Base-by-base conservation (phyloP, 1,140 invertebrate genomes). In the Ostrea edulis region DNA sequence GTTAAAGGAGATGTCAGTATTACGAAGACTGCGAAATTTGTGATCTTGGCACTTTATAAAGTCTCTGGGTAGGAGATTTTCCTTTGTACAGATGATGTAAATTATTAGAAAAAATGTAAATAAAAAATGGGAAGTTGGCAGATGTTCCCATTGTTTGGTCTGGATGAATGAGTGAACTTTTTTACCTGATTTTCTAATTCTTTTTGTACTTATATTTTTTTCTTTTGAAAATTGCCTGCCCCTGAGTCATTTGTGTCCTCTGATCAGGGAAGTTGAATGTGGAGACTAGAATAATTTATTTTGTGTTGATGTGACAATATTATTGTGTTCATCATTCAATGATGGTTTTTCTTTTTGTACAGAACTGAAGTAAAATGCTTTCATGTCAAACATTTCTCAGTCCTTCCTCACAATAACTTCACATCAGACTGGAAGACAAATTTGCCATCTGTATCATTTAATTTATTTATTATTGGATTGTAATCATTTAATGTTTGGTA, bases 271-370 rank as follows among this genome's bases (percentile, higher is more conserved):
- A 77, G 68, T 77, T 77, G 68, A 77, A 25, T 77, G 68, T 77
- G 25, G 68, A 77, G 68, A 77, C 68, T 77, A 77, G 68, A 25
- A 77, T 77, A 77, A 77, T 77, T 77, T 77, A 77, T 77, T 62
- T 77, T 77, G 68, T 77, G 68, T 77, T 77, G 68, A 77, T 35
- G 68, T 77, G 68, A 77, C 68, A 44, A 44, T 44, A 44, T 44
- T 77, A 77, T 35, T 77, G 68, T 77, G 68, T 77, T 77, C 68
- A 77, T 77, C 68, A 77, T 77, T 77, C 68, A 77, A 77, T 77
- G 68, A 77, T 77, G 68, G 58, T 77, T 77, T 77, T 77, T 77
- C 22, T 77, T 77, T 35, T 77, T 77, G 68, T 77, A 77, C 68
- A 77, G 68, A 29, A 77, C 68, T 77, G 22, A 25, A 77, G 68